These are phyloP conservation scores for Caenorhabditis afra DNA, from an alignment of 2,888 invertebrate genomes.

Conservation along the genomic window DNA sequence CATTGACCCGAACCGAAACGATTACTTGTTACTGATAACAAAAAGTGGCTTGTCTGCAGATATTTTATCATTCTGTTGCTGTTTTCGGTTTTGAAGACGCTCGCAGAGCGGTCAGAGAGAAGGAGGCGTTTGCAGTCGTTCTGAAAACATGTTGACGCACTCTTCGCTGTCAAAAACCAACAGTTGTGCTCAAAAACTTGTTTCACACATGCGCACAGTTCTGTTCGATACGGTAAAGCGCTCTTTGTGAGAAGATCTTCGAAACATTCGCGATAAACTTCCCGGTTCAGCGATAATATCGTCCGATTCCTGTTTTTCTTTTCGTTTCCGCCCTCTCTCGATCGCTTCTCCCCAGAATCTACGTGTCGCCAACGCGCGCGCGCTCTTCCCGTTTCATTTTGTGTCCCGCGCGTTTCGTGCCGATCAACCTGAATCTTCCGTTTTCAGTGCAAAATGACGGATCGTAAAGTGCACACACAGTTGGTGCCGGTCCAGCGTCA, in stretches of 20 bases:
- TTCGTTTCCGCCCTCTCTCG: background rate
- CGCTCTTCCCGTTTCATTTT: background rate
- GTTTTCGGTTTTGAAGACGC: background rate
- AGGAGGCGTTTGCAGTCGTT: background rate
- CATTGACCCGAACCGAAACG: slow-evolving; percentile 27
- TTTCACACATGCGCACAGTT: too few species aligned
- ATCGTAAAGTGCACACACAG: slow-evolving; percentile 70
- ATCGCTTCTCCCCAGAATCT: background rate
- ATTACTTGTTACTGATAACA: slow-evolving; percentile 29
- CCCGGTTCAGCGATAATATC: slow-evolving; percentile 43
- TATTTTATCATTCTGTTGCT: background rate
- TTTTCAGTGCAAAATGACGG: slow-evolving; percentile 57
- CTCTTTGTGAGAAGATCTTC: too few species aligned
- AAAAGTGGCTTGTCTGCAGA: background rate
- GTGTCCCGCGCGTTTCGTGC: background rate
- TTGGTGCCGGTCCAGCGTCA: slow-evolving; percentile 71
- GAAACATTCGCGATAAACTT: slow-evolving; percentile 9
- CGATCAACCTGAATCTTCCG: too few species aligned
- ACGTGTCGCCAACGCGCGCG: slow-evolving; percentile 27
- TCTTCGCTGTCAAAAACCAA: too few species aligned
- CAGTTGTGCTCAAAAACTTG: too few species aligned
- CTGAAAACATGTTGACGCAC: slow-evolving; percentile 14
- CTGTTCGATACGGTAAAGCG: too few species aligned
- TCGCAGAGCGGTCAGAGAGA: too few species aligned
- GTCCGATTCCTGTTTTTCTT: slow-evolving; percentile 25